Conservation (phyloP, 2,888 invertebrate genomes). For the Acleris emargana region DNA sequence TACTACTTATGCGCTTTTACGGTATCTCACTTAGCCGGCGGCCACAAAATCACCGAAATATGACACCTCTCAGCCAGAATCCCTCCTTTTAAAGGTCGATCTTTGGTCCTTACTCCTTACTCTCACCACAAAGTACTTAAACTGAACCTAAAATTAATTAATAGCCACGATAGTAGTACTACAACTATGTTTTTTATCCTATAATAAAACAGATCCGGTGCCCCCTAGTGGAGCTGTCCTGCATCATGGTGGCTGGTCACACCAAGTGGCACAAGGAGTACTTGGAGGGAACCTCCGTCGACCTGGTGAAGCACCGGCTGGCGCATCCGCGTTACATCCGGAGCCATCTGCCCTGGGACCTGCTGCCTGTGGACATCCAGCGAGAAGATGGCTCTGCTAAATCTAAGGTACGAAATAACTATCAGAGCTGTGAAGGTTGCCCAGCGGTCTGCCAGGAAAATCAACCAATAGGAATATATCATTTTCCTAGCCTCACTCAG, state of each 20-base stretch:
- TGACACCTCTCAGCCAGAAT: too few relatives aligned
- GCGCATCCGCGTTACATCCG: constrained; percentile 90
- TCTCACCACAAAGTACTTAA: neutral
- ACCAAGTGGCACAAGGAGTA: constrained; percentile 84
- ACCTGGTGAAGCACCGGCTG: constrained; percentile 85
- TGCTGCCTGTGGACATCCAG: constrained; percentile 87
- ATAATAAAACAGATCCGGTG: constrained; percentile 84
- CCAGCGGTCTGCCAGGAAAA: too few relatives aligned
- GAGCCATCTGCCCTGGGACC: constrained; percentile 88
- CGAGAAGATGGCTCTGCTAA: constrained; percentile 85
- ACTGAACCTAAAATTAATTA: too few relatives aligned
- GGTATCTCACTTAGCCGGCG: too few relatives aligned
- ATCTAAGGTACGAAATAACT: constrained; percentile 84
- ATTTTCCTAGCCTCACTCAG: too few relatives aligned
- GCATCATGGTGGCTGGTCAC: constrained; percentile 85
- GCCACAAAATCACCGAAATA: too few relatives aligned
- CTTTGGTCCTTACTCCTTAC: too few relatives aligned
- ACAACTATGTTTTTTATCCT: neutral
- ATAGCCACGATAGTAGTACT: too few relatives aligned
- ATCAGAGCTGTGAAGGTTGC: too few relatives aligned
- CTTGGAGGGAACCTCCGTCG: constrained; percentile 88
- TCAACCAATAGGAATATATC: too few relatives aligned
- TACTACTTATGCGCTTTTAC: too few relatives aligned
- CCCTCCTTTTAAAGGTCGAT: too few relatives aligned
- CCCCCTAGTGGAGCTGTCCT: constrained; percentile 89